A percentile compares a stretch with the other conserved stretches of the same genome.
Conservation (phyloP, 2,113 vertebrate genomes). For the Crotophaga sulcirostris region DNA sequence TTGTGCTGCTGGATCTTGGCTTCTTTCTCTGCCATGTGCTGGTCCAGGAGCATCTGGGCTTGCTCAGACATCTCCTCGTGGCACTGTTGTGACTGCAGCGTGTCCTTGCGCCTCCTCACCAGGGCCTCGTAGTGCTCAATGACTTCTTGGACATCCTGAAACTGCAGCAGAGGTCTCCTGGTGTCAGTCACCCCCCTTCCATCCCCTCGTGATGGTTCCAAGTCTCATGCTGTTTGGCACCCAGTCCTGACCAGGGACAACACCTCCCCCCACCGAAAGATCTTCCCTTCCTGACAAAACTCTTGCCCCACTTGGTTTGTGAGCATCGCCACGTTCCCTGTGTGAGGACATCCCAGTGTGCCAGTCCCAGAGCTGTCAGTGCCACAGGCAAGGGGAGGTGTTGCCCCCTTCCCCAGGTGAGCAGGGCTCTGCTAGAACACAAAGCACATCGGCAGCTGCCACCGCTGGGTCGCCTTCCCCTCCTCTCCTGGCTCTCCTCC, state of each 20-base stretch:
- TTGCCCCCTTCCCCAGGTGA: not conserved
- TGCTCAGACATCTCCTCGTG: conserved; percentile 67
- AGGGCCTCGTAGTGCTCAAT: conserved; percentile 72
- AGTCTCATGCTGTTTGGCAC: not conserved
- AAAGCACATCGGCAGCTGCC: not conserved
- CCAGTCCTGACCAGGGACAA: not conserved
- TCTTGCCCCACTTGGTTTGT: not conserved
- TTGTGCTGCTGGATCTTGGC: conserved; percentile 69
- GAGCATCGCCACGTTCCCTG: fast-evolving
- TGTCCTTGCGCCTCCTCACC: conserved; percentile 68
- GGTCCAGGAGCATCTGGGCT: conserved; percentile 58
- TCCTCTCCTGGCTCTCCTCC: too few species aligned
- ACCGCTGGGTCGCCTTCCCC: too few species aligned
- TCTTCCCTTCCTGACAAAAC: not conserved
- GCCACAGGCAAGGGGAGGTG: not conserved
- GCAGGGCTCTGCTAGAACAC: not conserved
- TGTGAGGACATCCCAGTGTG: fast-evolving
- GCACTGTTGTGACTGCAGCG: conserved; percentile 65
- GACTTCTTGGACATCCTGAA: conserved; percentile 73
- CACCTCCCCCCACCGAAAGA: too few species aligned
- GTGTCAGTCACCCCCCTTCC: not conserved
- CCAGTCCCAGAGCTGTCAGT: not conserved
- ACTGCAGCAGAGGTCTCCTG: conserved; percentile 68
- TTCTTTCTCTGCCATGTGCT: conserved; percentile 67
- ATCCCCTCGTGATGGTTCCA: not conserved